Conservation (phyloP, 35 echinoderm and acorn worm species). For the Chiridota heheva region DNA sequence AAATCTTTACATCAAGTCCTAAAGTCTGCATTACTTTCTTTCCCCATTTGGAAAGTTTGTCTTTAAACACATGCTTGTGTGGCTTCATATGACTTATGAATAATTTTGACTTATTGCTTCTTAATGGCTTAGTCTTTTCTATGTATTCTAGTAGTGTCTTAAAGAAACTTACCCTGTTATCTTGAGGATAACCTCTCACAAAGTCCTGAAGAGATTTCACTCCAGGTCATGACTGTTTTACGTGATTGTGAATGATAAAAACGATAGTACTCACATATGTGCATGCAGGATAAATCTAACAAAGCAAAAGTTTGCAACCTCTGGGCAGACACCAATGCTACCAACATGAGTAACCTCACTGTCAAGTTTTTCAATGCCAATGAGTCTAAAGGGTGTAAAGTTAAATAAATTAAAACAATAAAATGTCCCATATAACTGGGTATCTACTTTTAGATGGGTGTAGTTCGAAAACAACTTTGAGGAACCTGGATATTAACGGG, state of each 20-base stretch:
- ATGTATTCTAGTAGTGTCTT: conserved; percentile 59
- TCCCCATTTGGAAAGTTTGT: conserved; percentile 61
- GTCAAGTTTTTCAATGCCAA: conserved; percentile 23
- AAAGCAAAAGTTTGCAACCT: neutral
- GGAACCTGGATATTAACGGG: conserved; percentile 10
- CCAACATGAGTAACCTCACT: conserved; percentile 36
- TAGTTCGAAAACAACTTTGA: conserved; percentile 33
- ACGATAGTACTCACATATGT: neutral
- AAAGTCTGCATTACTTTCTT: conserved; percentile 13
- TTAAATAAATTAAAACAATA: conserved; percentile 36
- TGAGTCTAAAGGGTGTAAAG: conserved; percentile 9
- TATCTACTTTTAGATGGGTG: conserved; percentile 19
- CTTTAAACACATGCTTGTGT: conserved; percentile 16
- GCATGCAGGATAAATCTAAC: neutral
- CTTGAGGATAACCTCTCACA: conserved; percentile 40
- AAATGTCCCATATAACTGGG: conserved; percentile 39
- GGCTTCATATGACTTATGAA: conserved; percentile 68
- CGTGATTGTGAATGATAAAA: neutral
- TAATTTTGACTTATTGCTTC: conserved; percentile 25
- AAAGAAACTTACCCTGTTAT: conserved; percentile 56
- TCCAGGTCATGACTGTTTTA: neutral
- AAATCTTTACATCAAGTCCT: conserved; percentile 40
- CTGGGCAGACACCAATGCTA: conserved; percentile 26
- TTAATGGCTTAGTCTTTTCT: conserved; percentile 32
- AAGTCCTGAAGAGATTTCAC: conserved; percentile 12